A percentile compares a stretch with the other conserved stretches of the same genome.
These are phyloP conservation scores for Hoplias malabaricus DNA, from an alignment of 2,113 vertebrate species.

Conservation along the genomic window DNA sequence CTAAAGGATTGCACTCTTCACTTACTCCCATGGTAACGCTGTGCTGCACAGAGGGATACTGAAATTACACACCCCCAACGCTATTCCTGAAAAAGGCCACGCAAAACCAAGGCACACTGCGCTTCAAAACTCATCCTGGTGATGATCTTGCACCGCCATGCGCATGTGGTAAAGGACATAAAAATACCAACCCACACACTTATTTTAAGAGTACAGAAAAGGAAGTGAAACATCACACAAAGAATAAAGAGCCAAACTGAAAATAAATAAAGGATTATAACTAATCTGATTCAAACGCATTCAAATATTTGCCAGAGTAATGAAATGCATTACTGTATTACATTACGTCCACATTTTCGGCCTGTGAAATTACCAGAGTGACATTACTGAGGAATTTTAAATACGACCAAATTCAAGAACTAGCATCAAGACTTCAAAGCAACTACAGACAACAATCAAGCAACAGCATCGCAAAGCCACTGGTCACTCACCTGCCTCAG, in stretches of 20 bases:
- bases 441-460: background rate
- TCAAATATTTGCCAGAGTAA: no score
- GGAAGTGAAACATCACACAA: background rate
- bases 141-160: background rate
- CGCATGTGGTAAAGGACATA: background rate
- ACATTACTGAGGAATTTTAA: no score
- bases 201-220: background rate
- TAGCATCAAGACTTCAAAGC: background rate
- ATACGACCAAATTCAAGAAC: no score
- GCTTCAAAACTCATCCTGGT: background rate
- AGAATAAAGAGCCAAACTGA: no score
- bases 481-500: slow-evolving; percentile 73
- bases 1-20: background rate
- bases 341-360: no score
- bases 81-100: background rate
- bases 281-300: no score
- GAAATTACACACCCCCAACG: background rate
- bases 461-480: background rate
- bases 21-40: background rate
- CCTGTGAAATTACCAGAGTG: no score
- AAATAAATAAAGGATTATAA: no score
- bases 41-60: background rate
- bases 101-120: background rate
- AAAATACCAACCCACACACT: background rate
- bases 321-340: no score